Base-by-base conservation (phyloP, 2,113 vertebrate species). In the Sinocyclocheilus maitianheensis region DNA sequence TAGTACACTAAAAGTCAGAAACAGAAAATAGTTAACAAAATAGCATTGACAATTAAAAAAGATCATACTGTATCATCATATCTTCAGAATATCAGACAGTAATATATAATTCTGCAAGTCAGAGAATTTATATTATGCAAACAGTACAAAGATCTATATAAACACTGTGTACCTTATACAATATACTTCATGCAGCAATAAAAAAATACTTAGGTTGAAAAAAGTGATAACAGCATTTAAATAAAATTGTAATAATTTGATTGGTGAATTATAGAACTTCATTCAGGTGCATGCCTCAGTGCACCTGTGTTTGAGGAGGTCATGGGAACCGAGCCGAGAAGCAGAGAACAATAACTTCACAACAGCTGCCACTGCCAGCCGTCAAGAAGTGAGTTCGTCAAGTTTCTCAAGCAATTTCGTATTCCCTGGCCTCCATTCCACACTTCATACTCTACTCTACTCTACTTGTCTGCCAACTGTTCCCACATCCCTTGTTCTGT, bases 401-500 rank as follows among this genome's bases (percentile, higher is more conserved):
- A 67, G 53, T 46, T 58, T 71, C 77, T 84, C 12, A 86, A 67
- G 53, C 63, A 81, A 53, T 86, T 84, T 81, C 40, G 51, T 48
- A 76, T 86, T 77, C 78, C 43, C 65, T n/a, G 67, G 78, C 46
- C 43, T 69, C 37, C 0, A 22, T 8, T 72, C 85, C 60, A 86
- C 67, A 84, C 76, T 89, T 91, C 79, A 90, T 89, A 86, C 82
- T 67, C 37, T 14, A 26, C 26, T 26, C 26, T 26, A 26, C 26
- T 82, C 43, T 53, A 58, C 60, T 43, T 43, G 22, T 63, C 67
- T 30, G 26, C 85, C 78, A 67, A 86, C 74, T 83, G 83, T 63
- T 85, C 37, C 18, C 67, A 76, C 63, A 51, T 81, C 65, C 22
- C 60, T 80, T 63, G 11, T 43, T 79, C 67, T 24, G 67, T 86